Conservation (phyloP, 2,113 vertebrate species). For the Megatriorchis doriae region DNA sequence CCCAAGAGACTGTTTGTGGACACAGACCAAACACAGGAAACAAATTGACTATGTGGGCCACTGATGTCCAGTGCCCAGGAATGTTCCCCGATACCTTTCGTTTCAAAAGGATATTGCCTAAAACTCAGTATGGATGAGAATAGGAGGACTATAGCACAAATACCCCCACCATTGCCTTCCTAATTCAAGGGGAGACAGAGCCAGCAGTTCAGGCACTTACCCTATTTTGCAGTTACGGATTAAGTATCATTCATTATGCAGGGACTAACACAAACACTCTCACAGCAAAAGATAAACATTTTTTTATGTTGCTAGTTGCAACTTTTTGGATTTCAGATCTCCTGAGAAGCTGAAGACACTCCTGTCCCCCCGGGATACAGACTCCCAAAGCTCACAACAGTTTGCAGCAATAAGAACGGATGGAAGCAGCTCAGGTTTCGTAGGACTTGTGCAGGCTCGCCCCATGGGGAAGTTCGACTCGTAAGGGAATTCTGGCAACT, state of each 20-base stretch:
- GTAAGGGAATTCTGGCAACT: background rate
- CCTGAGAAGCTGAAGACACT: background rate
- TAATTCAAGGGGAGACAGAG: background rate
- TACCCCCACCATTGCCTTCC: background rate
- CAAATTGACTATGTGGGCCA: background rate
- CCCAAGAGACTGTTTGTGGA: background rate
- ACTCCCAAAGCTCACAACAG: background rate
- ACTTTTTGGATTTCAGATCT: background rate
- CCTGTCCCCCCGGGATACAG: background rate
- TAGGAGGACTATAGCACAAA: background rate
- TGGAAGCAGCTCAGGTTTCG: background rate
- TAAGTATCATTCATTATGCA: background rate
- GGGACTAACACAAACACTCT: background rate
- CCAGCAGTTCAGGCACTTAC: background rate
- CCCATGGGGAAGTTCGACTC: background rate
- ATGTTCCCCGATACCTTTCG: background rate
- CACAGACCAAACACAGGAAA: background rate
- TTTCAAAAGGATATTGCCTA: background rate
- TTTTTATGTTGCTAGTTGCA: background rate
- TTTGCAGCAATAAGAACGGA: background rate
- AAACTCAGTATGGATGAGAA: background rate
- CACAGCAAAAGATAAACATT: background rate
- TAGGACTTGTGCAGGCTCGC: background rate
- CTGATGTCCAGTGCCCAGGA: background rate
- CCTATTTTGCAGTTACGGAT: background rate